Evolutionary conservation across 2,888 invertebrate species (phyloP), one percentile per base, ranked within the genome.

Genomic region (Bombyx huttoni): DNA sequence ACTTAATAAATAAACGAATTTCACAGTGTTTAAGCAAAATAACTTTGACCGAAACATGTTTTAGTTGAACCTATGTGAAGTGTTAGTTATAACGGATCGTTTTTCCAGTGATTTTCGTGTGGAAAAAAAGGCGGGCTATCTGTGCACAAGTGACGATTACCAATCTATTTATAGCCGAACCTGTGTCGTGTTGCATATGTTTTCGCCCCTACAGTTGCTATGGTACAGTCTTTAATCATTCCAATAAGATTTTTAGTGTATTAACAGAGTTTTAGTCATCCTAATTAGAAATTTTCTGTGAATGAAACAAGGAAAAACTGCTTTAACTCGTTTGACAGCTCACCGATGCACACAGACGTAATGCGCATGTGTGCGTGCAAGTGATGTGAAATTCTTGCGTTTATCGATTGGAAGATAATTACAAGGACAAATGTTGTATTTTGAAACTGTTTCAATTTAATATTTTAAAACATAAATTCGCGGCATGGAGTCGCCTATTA

Each of bases 281-380:
- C 62, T 47, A 57, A 63, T 63, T 64, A 59, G 63, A 68, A 58
- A 59, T 62, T 63, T 61, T 63, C 54, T 56, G 53, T 59, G 52
- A 58, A 56, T 49, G 46, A 54, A 60, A 58, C 59, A 56, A 70
- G 67, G 69, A 75, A 72, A 73, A 71, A 68, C 75, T 80, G 82
- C 81, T 65, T 40, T 79, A 85, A 87, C 86, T 64, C 67, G 85
- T 86, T 86, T 87, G 87, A 87, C 87, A 86, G 80, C 78, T 85
- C 81, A 75, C 61, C 51, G 55, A 68, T 63, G 62, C 71, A 82
- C 73, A 80, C 84, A 74, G 58, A 53, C 53, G 54, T 46, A 57
- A 3, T 75, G 77, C 75, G 78, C 75, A 76, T 75, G 84, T 86
- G 77, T 83, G 81, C 56, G 77, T 73, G 56, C 54, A 62, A 86